Evolutionary conservation across 2,888 invertebrate genomes (phyloP).

Genomic region (Hirtodrosophila alboralis): DNA sequence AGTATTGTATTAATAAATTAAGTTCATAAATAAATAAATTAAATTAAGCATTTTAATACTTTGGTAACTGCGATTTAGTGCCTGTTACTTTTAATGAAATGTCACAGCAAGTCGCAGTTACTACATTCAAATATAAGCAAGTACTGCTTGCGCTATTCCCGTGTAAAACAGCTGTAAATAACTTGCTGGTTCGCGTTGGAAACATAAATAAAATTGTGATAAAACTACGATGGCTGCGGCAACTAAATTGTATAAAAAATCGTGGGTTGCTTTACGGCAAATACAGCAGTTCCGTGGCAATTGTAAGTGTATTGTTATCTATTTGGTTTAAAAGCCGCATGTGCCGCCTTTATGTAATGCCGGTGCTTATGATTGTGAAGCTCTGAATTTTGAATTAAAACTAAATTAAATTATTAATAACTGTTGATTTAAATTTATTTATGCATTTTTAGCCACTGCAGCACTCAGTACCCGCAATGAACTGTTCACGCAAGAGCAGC

Average conservation of each 20-base stretch:
- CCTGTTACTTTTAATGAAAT: not conserved
- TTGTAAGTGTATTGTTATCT: conserved; percentile 49
- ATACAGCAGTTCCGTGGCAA: conserved; percentile 54
- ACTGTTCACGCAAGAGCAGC: conserved; percentile 91
- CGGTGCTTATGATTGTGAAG: conserved; percentile 1
- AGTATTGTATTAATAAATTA: too few relatives aligned
- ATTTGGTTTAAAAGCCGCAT: not conserved
- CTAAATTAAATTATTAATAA: not conserved
- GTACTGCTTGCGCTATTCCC: not conserved
- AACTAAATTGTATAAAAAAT: conserved; percentile 53
- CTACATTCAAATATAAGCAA: too few relatives aligned
- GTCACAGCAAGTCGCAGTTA: too few relatives aligned
- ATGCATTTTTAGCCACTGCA: conserved; percentile 30
- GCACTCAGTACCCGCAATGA: conserved; percentile 86
- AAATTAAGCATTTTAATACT: too few relatives aligned
- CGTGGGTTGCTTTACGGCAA: conserved; percentile 43
- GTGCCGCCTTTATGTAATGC: conserved; percentile 56
- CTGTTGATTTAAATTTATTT: not conserved
- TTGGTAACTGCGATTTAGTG: not conserved
- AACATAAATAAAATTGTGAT: conserved; percentile 4
- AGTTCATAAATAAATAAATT: too few relatives aligned
- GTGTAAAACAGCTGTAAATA: conserved; percentile 30
- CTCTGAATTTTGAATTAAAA: too few relatives aligned
- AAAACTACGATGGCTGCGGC: conserved; percentile 56
- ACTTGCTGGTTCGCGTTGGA: conserved; percentile 1